These are phyloP conservation scores for Microcebus lehilahytsara DNA, from an alignment of 2,113 vertebrate species.

Conservation along the genomic window DNA sequence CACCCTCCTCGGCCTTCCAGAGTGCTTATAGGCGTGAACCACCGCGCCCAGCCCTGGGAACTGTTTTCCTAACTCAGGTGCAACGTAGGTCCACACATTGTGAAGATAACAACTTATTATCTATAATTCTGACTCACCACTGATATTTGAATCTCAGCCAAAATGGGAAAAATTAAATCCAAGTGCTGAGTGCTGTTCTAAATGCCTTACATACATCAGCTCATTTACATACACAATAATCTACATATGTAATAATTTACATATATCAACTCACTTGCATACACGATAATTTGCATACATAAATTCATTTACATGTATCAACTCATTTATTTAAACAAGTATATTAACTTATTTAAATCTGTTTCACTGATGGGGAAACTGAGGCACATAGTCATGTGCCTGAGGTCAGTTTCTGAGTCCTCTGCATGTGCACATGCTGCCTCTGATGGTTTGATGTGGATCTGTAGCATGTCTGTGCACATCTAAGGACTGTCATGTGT, in stretches of 20 bases:
- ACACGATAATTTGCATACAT: not conserved
- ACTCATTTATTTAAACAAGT: not conserved
- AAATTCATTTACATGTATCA: not conserved
- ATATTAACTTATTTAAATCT: not conserved
- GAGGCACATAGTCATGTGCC: not conserved
- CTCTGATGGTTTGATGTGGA: too few species aligned
- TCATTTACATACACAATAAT: not conserved
- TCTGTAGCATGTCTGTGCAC: too few species aligned
- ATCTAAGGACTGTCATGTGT: accelerated
- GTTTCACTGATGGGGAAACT: not conserved
- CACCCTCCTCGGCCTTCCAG: too few species aligned
- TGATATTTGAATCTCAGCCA: not conserved
- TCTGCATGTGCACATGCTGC: too few species aligned
- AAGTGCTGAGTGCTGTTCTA: not conserved
- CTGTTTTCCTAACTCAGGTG: accelerated
- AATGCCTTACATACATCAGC: not conserved
- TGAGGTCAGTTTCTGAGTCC: too few species aligned
- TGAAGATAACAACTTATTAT: not conserved
- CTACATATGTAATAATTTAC: too few species aligned
- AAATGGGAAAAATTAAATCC: not conserved
- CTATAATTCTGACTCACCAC: not conserved
- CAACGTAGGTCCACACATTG: not conserved
- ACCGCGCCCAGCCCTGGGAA: not conserved
- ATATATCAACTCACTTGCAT: not conserved
- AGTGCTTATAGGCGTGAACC: too few species aligned